Percentiles rank a stretch among this genome's conserved stretches.
Conservation (phyloP, 1,140 invertebrate species). For the Paracyclopina nana region DNA sequence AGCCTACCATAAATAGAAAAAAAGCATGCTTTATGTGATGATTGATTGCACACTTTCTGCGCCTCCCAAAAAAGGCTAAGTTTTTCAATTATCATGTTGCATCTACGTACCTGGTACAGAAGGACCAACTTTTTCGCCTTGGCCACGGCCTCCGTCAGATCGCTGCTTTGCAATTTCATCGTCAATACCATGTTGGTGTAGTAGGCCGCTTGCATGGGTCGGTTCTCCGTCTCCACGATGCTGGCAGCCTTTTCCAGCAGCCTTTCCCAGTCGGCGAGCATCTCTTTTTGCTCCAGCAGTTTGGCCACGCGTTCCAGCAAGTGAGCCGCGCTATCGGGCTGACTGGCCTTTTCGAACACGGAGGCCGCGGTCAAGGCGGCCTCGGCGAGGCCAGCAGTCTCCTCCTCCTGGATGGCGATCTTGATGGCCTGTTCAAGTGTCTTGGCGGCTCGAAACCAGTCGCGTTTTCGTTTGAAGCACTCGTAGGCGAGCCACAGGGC, state of each 20-base stretch:
- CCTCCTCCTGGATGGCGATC: background rate
- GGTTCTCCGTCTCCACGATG: background rate
- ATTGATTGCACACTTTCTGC: no score
- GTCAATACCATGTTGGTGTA: background rate
- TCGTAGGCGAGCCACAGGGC: background rate
- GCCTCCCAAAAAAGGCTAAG: no score
- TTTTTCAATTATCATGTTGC: no score
- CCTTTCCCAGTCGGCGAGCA: background rate
- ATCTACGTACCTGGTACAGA: background rate
- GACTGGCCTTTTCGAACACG: background rate
- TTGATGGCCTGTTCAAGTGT: conserved; percentile 5
- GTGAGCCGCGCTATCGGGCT: background rate
- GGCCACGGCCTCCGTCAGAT: background rate
- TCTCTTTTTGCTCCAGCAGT: background rate
- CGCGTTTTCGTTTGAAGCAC: conserved; percentile 2
- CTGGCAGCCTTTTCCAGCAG: background rate
- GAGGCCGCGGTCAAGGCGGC: background rate
- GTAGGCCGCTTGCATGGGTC: background rate
- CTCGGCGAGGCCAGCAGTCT: background rate
- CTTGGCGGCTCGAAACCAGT: conserved; percentile 2
- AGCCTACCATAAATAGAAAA: no score
- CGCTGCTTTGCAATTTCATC: background rate
- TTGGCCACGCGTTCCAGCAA: background rate
- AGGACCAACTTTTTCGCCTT: background rate
- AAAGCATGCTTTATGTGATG: no score